A percentile compares a stretch with the other conserved stretches of the same genome.
Conservation (phyloP, 2,797 vertebrate genomes). For the Loriculus beryllinus region DNA sequence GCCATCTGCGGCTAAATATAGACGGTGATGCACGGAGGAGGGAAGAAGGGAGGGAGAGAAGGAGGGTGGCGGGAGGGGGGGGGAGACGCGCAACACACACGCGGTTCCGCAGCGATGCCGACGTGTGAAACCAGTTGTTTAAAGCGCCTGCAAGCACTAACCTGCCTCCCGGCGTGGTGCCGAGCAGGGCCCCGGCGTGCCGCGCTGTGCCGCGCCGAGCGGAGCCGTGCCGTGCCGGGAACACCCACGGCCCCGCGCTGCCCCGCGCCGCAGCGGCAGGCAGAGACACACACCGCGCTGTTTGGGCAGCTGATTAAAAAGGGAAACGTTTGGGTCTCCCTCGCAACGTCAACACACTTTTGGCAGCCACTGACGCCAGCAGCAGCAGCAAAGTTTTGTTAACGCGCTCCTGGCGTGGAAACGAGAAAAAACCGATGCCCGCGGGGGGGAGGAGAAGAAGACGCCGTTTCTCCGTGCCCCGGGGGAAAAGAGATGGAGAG, state of each 20-base stretch:
- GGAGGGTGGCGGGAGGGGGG: background rate
- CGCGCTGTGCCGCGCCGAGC: background rate
- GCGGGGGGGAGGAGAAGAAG: background rate
- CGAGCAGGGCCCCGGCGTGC: background rate
- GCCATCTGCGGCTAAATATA: conserved; percentile 22
- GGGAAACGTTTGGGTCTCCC: conserved; percentile 57
- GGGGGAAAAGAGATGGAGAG: background rate
- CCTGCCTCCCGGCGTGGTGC: conserved; percentile 44
- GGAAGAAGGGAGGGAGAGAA: background rate
- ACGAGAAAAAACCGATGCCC: conserved; percentile 51
- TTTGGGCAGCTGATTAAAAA: conserved; percentile 2
- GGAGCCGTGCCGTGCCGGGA: background rate
- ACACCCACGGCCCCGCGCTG: background rate
- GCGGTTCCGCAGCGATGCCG: conserved; percentile 40
- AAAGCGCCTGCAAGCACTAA: conserved; percentile 63
- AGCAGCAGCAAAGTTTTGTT: conserved; percentile 55
- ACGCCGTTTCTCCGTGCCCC: background rate
- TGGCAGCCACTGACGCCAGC: conserved; percentile 61
- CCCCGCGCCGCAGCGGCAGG: background rate
- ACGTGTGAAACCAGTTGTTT: conserved; percentile 61
- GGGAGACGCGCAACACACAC: conserved; percentile 5
- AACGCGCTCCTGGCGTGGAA: conserved; percentile 51
- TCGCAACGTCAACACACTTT: conserved; percentile 65
- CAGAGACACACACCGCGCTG: background rate
- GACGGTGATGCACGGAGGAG: background rate